Evolutionary conservation across 2,113 vertebrate genomes (phyloP), one percentile per base, ranked within the genome.

Genomic region (Amphiprion percula): DNA sequence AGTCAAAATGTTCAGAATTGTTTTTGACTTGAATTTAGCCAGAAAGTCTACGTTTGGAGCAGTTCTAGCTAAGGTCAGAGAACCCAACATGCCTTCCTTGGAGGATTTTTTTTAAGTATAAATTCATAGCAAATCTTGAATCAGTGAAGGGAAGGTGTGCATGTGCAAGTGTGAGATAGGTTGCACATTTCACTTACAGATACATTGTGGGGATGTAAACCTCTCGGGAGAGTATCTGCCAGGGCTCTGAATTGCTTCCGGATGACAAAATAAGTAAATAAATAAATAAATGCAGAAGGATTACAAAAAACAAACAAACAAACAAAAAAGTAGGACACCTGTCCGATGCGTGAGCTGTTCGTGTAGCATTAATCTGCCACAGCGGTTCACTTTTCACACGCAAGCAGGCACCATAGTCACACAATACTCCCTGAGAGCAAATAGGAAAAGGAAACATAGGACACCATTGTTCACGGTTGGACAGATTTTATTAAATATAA

Each of bases 361-460:
- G 85, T 75, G 92, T 89, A 83, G 87, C 91, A 94, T 94, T 93
- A 92, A 93, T 91, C 89, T 94, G 76, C 59, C 67, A 41, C 81
- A 71, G 53, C 68, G 30, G 30, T 30, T 30, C 30, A 61, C 77
- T 87, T 87, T 88, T 78, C 85, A 90, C 87, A 89, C 91, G 89
- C 92, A 90, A 91, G 90, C 76, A 60, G n/a, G 58, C 41, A 14
- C 30, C 61, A 10, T 65, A 56, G 85, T 80, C 70, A 78, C 66
- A 58, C 54, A 76, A 64, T 72, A 50, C 63, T 78, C 66, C 74
- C 56, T 17, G 21, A 52, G 65, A 80, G 58, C 21, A 10, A 24
- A 41, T 44, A 26, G 49, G 23, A 60, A 26, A 11, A 63, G 24
- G 10, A 47, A 6, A 62, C 67, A 76, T 23, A 56, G 58, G 44